A percentile compares a stretch with the other conserved stretches of the same genome.
Conservation (phyloP, 2,888 invertebrate species). For the Pollenia griseotomentosa region DNA sequence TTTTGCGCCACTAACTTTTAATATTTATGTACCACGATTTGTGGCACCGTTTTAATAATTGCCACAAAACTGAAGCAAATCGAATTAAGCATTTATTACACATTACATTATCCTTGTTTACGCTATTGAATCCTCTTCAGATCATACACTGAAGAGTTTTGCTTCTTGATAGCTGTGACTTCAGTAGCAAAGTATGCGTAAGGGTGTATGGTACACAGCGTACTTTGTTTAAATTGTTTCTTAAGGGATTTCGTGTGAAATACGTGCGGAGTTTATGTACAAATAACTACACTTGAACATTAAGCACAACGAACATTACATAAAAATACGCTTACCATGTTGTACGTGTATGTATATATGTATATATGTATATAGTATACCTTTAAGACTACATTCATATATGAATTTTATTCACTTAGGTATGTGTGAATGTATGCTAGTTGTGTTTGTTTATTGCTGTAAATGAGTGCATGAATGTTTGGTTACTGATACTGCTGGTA, state of each 20-base stretch:
- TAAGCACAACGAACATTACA: background rate
- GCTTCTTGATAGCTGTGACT: slow-evolving; percentile 1
- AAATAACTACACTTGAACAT: background rate
- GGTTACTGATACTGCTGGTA: slow-evolving; percentile 70
- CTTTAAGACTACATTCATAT: background rate
- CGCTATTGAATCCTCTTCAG: background rate
- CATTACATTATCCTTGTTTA: slow-evolving; percentile 49
- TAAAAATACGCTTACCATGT: background rate
- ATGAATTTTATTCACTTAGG: background rate
- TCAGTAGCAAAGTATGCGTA: background rate
- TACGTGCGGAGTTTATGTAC: slow-evolving; percentile 54
- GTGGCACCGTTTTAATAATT: background rate
- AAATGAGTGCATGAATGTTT: slow-evolving; percentile 39
- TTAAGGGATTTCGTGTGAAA: slow-evolving; percentile 68
- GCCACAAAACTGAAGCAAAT: slow-evolving; percentile 19
- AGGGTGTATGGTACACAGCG: background rate
- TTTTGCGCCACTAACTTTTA: background rate
- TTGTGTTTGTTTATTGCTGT: background rate
- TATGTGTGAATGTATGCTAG: background rate
- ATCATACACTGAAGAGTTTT: background rate
- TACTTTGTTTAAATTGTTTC: slow-evolving; percentile 62
- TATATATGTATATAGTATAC: background rate
- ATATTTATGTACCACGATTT: background rate
- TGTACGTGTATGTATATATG: too few relatives aligned
- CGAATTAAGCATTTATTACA: slow-evolving; percentile 1